Conservation (phyloP, 2,113 vertebrate species). For the Morphnarchus princeps region DNA sequence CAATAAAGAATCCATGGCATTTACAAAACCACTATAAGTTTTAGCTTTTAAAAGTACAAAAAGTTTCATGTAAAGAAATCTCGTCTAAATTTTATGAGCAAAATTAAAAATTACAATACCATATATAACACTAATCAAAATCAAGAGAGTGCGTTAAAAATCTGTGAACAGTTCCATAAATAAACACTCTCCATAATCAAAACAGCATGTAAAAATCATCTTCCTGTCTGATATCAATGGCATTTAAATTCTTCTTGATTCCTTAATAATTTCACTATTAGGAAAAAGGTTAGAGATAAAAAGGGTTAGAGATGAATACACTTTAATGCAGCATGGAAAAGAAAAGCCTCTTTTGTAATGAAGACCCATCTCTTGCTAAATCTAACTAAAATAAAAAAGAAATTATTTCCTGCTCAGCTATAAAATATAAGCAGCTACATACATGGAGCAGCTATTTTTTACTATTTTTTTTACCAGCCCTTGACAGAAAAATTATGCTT, state of each 20-base stretch:
- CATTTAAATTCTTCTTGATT: neutral
- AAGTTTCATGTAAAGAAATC: neutral
- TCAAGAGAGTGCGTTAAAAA: neutral
- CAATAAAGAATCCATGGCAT: neutral
- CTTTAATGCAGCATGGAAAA: neutral
- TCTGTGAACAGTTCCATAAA: neutral
- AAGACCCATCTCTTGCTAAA: neutral
- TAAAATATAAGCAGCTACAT: neutral
- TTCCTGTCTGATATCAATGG: neutral
- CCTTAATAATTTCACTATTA: neutral
- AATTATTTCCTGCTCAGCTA: neutral
- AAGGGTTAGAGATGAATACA: neutral
- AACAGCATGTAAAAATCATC: neutral
- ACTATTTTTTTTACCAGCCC: constrained; percentile 11
- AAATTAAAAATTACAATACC: neutral
- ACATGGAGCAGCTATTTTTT: neutral
- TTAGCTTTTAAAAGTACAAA: neutral
- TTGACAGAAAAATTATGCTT: constrained; percentile 48
- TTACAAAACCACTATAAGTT: neutral
- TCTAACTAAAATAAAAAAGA: neutral
- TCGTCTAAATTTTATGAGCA: neutral
- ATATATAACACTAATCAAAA: neutral
- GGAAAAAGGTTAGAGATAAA: neutral
- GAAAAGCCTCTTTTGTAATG: neutral
- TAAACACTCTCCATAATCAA: constrained; percentile 7